Conservation (phyloP, 1,140 invertebrate genomes). For the Drosophila pallidifrons region DNA sequence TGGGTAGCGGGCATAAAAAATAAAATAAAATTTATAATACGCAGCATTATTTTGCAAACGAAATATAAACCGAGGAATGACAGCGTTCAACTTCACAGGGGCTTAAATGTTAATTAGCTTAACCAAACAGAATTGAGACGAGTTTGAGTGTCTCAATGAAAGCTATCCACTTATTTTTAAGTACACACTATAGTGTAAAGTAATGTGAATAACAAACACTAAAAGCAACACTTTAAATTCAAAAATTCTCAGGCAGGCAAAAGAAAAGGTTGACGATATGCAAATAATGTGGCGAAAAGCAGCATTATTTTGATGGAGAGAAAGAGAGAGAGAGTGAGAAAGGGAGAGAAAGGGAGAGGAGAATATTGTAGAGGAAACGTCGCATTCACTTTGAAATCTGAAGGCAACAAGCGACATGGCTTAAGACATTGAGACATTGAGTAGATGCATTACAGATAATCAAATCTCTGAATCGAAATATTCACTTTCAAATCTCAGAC, state of each 20-base stretch:
- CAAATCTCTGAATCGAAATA: constrained; percentile 20
- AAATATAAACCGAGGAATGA: too few relatives aligned
- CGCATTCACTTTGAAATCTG: neutral
- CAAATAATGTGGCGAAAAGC: constrained; percentile 1
- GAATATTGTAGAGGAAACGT: neutral
- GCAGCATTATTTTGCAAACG: too few relatives aligned
- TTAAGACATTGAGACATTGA: constrained; percentile 18
- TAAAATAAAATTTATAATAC: too few relatives aligned
- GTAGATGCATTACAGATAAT: constrained; percentile 13
- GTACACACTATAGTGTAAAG: neutral
- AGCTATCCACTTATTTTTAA: too few relatives aligned
- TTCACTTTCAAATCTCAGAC: constrained; percentile 18
- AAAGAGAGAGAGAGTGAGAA: neutral
- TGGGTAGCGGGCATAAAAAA: too few relatives aligned
- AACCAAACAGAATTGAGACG: neutral
- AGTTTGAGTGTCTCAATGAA: too few relatives aligned
- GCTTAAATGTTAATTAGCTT: neutral
- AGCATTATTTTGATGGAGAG: neutral
- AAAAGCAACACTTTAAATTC: neutral
- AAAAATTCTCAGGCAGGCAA: neutral
- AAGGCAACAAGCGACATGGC: constrained; percentile 1
- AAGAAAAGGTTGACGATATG: neutral
- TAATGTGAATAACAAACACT: neutral
- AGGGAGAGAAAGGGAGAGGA: neutral
- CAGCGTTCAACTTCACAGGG: too few relatives aligned